Percentiles rank a stretch among this genome's conserved stretches.
phyloP scores from a whole-genome alignment of 1,140 invertebrate genomes.

The Drosophila albomicans region DNA sequence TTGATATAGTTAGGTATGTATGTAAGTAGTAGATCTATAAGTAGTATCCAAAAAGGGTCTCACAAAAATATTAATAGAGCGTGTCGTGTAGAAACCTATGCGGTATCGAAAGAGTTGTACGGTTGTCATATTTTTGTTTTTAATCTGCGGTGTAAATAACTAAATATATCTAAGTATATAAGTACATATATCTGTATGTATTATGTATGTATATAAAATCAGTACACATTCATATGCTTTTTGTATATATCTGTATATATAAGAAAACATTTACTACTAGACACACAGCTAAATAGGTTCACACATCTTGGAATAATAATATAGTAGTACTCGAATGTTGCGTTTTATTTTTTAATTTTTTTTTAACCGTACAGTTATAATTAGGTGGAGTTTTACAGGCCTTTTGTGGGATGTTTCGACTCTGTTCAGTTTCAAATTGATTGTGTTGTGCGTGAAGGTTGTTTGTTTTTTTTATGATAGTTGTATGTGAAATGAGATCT shows the following conservation, averaged over 20 bases:
- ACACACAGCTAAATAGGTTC: constrained; percentile 39
- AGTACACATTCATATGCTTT: constrained; percentile 74
- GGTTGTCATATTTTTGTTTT: constrained; percentile 15
- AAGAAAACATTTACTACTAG: constrained; percentile 58
- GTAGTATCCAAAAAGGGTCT: constrained; percentile 66
- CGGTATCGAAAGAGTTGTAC: constrained; percentile 45
- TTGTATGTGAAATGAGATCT: constrained; percentile 33
- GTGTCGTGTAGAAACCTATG: constrained; percentile 62
- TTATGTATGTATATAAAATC: constrained; percentile 68
- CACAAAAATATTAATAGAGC: constrained; percentile 77
- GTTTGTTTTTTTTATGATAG: constrained; percentile 14
- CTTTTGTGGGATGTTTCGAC: constrained; percentile 1
- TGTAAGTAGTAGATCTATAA: constrained; percentile 39
- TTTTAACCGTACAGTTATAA: constrained; percentile 49
- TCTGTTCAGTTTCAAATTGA: constrained; percentile 56
- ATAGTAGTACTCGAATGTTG: not conserved
- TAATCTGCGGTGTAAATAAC: constrained; percentile 53
- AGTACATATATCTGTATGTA: constrained; percentile 52
- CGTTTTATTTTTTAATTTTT: constrained; percentile 19
- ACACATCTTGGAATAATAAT: constrained; percentile 38
- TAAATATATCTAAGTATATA: constrained; percentile 53
- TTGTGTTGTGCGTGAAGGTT: constrained; percentile 68
- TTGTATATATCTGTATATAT: constrained; percentile 60
- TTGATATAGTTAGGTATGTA: constrained; percentile 7
- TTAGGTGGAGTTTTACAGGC: constrained; percentile 42